A percentile compares a stretch with the other conserved stretches of the same genome.
Conservation (phyloP, 2,797 vertebrate species). For the Hydrolagus colliei region DNA sequence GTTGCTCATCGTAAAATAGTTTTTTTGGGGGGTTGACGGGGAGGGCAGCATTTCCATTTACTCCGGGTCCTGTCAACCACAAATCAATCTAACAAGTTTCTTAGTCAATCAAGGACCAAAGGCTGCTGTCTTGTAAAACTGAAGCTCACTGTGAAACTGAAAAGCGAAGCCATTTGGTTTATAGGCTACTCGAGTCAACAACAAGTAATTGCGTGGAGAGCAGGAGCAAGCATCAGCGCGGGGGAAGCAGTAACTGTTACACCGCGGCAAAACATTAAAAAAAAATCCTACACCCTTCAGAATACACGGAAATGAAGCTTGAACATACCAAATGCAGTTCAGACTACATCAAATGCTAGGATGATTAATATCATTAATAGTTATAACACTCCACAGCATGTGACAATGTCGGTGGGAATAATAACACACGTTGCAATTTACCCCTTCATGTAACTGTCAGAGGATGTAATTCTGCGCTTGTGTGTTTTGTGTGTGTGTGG, state of each 20-base stretch:
- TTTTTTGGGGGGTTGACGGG: too few relatives aligned
- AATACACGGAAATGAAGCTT: neutral
- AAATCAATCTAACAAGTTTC: constrained; percentile 4
- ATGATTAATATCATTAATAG: too few relatives aligned
- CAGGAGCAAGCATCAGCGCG: neutral
- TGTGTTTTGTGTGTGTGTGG: too few relatives aligned
- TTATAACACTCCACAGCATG: too few relatives aligned
- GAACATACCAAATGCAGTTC: too few relatives aligned
- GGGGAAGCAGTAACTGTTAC: neutral
- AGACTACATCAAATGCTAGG: too few relatives aligned
- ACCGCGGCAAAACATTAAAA: neutral
- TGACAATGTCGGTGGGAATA: too few relatives aligned
- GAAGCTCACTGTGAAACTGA: neutral
- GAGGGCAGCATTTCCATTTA: neutral
- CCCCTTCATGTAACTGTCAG: too few relatives aligned
- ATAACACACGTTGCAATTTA: too few relatives aligned
- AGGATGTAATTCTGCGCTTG: too few relatives aligned
- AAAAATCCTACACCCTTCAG: neutral
- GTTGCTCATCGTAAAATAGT: neutral
- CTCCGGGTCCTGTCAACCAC: neutral
- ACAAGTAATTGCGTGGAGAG: neutral
- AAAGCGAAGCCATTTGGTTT: neutral
- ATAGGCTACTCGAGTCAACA: neutral
- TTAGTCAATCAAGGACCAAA: neutral
- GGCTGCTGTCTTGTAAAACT: neutral